Conservation (phyloP, 2,888 invertebrate genomes). For the Nysson spinosus region DNA sequence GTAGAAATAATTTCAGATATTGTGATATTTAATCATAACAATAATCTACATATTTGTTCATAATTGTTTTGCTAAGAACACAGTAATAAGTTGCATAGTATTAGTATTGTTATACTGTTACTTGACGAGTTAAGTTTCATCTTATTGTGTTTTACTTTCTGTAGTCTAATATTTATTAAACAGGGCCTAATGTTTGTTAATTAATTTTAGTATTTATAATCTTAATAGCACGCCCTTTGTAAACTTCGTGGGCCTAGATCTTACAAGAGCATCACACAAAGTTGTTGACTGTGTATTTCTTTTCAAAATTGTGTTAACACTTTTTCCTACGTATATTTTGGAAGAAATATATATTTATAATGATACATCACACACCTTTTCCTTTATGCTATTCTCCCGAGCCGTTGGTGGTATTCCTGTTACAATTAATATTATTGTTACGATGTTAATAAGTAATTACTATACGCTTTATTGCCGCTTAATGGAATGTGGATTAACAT, state of each 20-base stretch:
- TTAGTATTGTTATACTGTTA: too few relatives aligned
- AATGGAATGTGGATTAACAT: not conserved
- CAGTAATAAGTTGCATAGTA: too few relatives aligned
- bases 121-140: too few relatives aligned
- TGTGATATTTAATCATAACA: too few relatives aligned
- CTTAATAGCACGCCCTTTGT: too few relatives aligned
- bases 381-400: slow-evolving; percentile 16
- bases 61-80: too few relatives aligned
- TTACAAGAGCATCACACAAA: slow-evolving; percentile 47
- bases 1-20: too few relatives aligned
- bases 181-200: too few relatives aligned
- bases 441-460: not conserved
- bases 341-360: slow-evolving; percentile 14
- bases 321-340: slow-evolving; percentile 29
- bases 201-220: too few relatives aligned
- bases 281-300: slow-evolving; percentile 48
- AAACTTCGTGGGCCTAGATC: slow-evolving; percentile 55
- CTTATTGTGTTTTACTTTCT: too few relatives aligned
- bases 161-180: too few relatives aligned
- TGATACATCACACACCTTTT: slow-evolving; percentile 24
- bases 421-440: not conserved
- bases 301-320: slow-evolving; percentile 31
- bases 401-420: slow-evolving; percentile 9
- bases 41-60: too few relatives aligned
- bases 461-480: not conserved